Evolutionary conservation across 2,113 vertebrate genomes (phyloP), one percentile per base, ranked within the genome.

Genomic region (Campylomormyrus tamandua): DNA sequence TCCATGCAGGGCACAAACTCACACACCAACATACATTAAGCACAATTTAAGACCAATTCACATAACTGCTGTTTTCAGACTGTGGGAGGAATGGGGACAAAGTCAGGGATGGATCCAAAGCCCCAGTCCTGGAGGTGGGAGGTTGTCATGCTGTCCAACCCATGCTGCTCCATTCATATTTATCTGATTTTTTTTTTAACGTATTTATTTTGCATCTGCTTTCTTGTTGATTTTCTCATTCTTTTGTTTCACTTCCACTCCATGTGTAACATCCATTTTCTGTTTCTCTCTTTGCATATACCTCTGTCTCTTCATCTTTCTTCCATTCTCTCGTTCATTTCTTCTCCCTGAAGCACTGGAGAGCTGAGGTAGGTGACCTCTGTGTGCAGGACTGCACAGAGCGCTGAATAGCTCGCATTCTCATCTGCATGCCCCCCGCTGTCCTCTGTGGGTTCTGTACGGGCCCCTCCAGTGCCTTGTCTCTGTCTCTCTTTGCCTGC

Each of bases 261-360:
- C 17, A 88, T 13, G 27, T 53, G 24, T 53, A 62, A 48, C 70
- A n/a, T 42, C 50, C 42, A 2, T 45, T 90, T 31, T 77, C 70
- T 91, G 88, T 92, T 88, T 92, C 90, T 85, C 91, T 91, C 93
- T 88, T 66, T 52, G 8, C 48, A 93, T 93, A 90, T 92, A 53
- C 91, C 92, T 90, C 89, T 90, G 87, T 48, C 66, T 87, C 90
- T 66, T 49, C 66, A 83, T 53, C 10, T 46, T 62, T 8, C 21
- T 11, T 84, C 24, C 49, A n/a, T 77, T 62, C 83, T 35, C 10
- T 45, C 87, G 88, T 53, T 92, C 92, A 85, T 6, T 9, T 91
- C 83, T 91, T 86, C 93, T 89, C 80, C 91, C 89, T 62, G 27
- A 90, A 97, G 96, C 96, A 96, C 93, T 96, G 96, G 96, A 94